These are phyloP conservation scores for Parelbella ahira DNA, from an alignment of 2,888 invertebrate species.

Conservation along the genomic window DNA sequence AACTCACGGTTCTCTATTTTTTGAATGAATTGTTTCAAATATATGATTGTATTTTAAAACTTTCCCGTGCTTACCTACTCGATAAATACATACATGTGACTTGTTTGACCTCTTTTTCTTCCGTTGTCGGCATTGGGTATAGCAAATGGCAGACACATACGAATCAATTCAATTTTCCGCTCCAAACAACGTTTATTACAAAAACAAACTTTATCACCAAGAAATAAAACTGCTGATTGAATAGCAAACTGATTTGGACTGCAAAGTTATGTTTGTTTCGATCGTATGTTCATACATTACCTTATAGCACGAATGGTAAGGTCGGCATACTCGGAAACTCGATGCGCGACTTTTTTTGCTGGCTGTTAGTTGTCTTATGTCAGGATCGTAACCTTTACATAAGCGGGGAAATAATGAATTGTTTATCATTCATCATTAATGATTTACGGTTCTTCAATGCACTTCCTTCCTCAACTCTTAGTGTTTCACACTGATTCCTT, in stretches of 20 bases:
- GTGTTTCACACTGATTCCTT: too few relatives aligned
- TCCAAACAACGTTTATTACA: not conserved
- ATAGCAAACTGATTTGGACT: not conserved
- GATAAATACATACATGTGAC: conserved; percentile 29
- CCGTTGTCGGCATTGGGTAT: conserved; percentile 43
- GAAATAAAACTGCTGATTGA: not conserved
- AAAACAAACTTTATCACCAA: not conserved
- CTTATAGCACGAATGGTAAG: conserved; percentile 22
- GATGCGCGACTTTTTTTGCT: conserved; percentile 16
- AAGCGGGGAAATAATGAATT: conserved; percentile 5
- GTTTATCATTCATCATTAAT: conserved; percentile 2
- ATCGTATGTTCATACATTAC: conserved; percentile 9
- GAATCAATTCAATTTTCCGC: not conserved
- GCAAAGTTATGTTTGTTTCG: conserved; percentile 1
- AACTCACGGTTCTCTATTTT: too few relatives aligned
- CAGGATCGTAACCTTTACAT: conserved; percentile 15
- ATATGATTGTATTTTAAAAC: too few relatives aligned
- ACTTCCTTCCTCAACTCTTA: too few relatives aligned
- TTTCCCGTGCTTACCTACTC: conserved; percentile 13
- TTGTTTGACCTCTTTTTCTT: conserved; percentile 49
- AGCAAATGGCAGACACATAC: conserved; percentile 36
- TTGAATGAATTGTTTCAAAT: too few relatives aligned
- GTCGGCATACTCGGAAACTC: conserved; percentile 18
- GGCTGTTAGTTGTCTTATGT: conserved; percentile 12
- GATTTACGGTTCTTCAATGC: too few relatives aligned